Evolutionary conservation across 1,140 invertebrate species (phyloP).

Genomic region (Oppia nitens): DNA sequence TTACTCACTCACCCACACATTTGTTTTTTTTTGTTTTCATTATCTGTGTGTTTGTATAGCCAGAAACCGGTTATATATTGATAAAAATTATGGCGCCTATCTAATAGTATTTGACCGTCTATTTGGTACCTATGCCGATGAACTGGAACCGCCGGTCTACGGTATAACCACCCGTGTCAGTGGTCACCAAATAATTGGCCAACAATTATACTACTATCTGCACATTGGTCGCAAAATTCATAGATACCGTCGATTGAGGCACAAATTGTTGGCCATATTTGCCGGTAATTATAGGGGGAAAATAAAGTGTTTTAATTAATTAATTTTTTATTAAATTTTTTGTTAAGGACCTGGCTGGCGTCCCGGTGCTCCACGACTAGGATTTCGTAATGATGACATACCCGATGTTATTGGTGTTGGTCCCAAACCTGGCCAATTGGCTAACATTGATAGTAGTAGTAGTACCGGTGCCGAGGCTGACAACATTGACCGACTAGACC

Average conservation of each 20-base stretch:
- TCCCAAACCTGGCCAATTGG: too few species aligned
- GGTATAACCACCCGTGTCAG: constrained; percentile 59
- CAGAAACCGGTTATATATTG: constrained; percentile 42
- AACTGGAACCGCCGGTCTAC: constrained; percentile 51
- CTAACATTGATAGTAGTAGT: too few species aligned
- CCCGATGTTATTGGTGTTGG: too few species aligned
- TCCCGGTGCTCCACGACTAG: constrained; percentile 12
- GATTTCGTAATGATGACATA: constrained; percentile 13
- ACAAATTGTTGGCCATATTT: background rate
- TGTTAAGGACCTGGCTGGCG: constrained; percentile 19
- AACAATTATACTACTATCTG: constrained; percentile 27
- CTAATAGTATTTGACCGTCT: constrained; percentile 42
- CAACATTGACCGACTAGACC: background rate
- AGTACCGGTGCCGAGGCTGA: background rate
- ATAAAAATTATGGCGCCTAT: constrained; percentile 43
- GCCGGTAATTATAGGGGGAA: background rate
- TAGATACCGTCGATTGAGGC: background rate
- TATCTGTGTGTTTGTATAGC: too few species aligned
- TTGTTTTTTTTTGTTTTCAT: too few species aligned
- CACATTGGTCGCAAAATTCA: background rate
- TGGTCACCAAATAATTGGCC: constrained; percentile 52
- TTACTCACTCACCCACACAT: too few species aligned
- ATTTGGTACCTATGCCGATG: constrained; percentile 35
- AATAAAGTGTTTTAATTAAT: background rate
- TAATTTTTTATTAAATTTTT: background rate